Evolutionary conservation across 2,888 invertebrate genomes (phyloP), one percentile per base, ranked within the genome.

Genomic region (Oasisia sp.): DNA sequence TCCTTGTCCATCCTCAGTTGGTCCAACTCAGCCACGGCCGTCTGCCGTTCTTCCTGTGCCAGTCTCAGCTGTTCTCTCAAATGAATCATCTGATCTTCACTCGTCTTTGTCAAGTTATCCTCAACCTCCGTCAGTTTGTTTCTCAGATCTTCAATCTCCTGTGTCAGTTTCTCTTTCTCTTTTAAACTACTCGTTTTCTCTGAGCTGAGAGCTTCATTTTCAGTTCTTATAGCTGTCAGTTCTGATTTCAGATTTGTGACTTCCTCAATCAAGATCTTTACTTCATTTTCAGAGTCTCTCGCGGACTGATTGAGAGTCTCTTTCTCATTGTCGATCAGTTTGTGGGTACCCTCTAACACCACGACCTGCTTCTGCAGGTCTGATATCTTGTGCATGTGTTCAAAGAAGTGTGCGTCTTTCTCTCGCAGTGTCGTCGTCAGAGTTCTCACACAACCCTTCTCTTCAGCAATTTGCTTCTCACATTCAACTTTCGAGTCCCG

Each of bases 201-300:
- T 32, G 58, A 93, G 91, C 92, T 89, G 32, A 93, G 32, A 92
- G 93, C 91, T 89, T 93, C 93, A 91, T 89, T 93, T 27, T 92
- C 89, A 89, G 92, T 90, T 91, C 91, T 90, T 32, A 90, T 32
- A 74, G 58, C 89, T 91, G 92, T 89, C 92, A 91, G 5, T 56
- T 89, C 91, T 93, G 94, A 92, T 93, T 93, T 14, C 74, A 74
- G 74, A 74, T 19, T 74, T 74, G 74, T 19, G 27, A 94, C 11
- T 92, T 92, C 93, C 92, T 94, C 94, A 93, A 93, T 93, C 44
- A 93, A 92, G 50, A 91, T 32, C 32, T 92, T n/a, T 27, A 19
- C 45, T n/a, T 91, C 91, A 91, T 50, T 74, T 93, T 89, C 91
- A 74, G 32, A 44, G 12, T 89, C 32, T 38, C 32, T 74, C 5